Percentiles rank a stretch among this genome's conserved stretches.
These are phyloP conservation scores for Percopsis omiscomaycus DNA, from an alignment of 2,797 vertebrate species.

Conservation along the genomic window DNA sequence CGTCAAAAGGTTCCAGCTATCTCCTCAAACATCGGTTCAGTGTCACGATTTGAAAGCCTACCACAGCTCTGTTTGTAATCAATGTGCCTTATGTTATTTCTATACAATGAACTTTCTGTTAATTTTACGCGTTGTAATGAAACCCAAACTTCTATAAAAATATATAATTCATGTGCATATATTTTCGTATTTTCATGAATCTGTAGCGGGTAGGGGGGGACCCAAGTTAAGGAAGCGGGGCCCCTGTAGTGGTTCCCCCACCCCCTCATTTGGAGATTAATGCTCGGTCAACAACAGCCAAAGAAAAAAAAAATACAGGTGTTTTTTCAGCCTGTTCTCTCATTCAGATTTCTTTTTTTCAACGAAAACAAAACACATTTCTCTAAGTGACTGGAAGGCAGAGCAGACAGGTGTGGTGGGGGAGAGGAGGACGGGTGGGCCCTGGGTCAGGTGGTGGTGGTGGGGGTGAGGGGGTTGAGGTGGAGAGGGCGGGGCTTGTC, in stretches of 20 bases:
- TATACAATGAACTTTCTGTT: constrained; percentile 49
- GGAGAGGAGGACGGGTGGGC: constrained; percentile 80
- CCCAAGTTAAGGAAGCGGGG: neutral
- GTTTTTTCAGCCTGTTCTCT: constrained; percentile 67
- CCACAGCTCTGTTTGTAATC: constrained; percentile 74
- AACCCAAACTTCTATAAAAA: constrained; percentile 77
- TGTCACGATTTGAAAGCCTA: constrained; percentile 67
- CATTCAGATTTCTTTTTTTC: constrained; percentile 60
- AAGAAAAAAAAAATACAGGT: constrained; percentile 50
- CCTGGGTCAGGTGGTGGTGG: constrained; percentile 76
- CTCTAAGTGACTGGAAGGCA: constrained; percentile 85
- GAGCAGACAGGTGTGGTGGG: constrained; percentile 75
- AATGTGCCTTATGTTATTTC: constrained; percentile 60
- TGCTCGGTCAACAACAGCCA: neutral
- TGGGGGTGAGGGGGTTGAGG: constrained; percentile 5
- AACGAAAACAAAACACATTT: constrained; percentile 56
- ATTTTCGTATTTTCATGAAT: constrained; percentile 77
- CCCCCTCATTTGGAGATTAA: too few relatives aligned
- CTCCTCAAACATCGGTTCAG: constrained; percentile 52
- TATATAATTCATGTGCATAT: constrained; percentile 76
- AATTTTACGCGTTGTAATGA: constrained; percentile 66
- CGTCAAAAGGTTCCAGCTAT: constrained; percentile 54
- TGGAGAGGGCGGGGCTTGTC: constrained; percentile 3
- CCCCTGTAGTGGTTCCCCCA: neutral
- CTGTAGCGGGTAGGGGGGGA: constrained; percentile 41